Percentiles rank a stretch among this genome's conserved stretches.
These are phyloP conservation scores for Lucilia cuprina DNA, from an alignment of 1,140 invertebrate genomes.

Conservation along the genomic window DNA sequence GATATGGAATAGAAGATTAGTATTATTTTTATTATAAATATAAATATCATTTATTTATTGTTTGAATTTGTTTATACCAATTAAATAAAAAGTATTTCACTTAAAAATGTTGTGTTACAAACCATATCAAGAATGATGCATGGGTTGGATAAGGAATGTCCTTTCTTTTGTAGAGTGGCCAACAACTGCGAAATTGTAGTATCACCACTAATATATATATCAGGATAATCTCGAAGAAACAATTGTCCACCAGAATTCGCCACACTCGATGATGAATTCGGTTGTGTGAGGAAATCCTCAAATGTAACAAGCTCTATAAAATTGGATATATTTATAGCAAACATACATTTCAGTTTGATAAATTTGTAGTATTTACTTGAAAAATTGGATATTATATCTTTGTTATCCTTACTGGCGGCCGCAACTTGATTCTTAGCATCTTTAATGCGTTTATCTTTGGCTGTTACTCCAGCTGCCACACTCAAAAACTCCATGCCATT, in stretches of 20 bases:
- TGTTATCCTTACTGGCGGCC: conserved; percentile 51
- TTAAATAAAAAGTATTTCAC: not conserved
- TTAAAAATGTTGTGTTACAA: not conserved
- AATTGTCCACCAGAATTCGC: conserved; percentile 46
- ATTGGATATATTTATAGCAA: not conserved
- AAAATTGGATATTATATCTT: conserved; percentile 48
- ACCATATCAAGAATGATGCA: conserved; percentile 64
- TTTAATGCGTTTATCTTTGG: conserved; percentile 83
- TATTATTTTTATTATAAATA: not conserved
- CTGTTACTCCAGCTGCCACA: conserved; percentile 80
- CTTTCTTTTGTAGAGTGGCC: conserved; percentile 66
- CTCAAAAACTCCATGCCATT: conserved; percentile 66
- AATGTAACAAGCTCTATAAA: conserved; percentile 50
- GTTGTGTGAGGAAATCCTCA: conserved; percentile 53
- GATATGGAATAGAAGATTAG: not conserved
- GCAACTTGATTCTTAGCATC: conserved; percentile 71
- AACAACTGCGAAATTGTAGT: conserved; percentile 71
- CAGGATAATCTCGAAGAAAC: conserved; percentile 63
- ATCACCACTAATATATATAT: conserved; percentile 65
- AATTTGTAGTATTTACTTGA: conserved; percentile 43
- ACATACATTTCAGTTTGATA: not conserved
- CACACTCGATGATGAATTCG: conserved; percentile 39
- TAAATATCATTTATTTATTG: no score
- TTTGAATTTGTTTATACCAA: no score
- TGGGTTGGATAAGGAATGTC: conserved; percentile 67